Evolutionary conservation across 2,797 vertebrate genomes (phyloP).

Genomic region (Sebastes diploproa): DNA sequence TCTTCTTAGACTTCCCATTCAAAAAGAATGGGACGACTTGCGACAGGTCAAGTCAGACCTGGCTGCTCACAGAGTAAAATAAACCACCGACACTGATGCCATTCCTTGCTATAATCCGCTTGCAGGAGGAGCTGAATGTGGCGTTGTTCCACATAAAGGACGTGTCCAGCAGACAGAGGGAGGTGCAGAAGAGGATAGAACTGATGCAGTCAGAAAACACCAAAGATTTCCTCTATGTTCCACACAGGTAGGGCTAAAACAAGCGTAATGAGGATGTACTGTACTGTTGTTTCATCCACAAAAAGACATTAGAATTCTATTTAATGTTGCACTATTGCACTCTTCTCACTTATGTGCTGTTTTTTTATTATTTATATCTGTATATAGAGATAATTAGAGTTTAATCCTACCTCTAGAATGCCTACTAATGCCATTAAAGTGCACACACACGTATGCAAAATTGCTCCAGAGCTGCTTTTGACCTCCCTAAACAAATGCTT

Average conservation of each 20-base stretch:
- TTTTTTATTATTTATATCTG: neutral
- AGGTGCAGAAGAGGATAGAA: constrained; percentile 89
- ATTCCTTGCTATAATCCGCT: neutral
- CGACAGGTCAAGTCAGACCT: neutral
- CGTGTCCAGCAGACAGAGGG: constrained; percentile 89
- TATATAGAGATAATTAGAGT: too few species aligned
- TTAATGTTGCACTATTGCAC: neutral
- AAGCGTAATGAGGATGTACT: too few species aligned
- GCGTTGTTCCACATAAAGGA: constrained; percentile 91
- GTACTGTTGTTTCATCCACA: neutral
- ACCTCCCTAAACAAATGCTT: neutral
- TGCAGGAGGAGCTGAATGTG: constrained; percentile 91
- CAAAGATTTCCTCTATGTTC: constrained; percentile 39
- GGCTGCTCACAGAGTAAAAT: neutral
- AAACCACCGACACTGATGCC: neutral
- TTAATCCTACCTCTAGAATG: neutral
- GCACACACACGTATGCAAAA: too few species aligned
- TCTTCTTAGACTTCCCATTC: too few species aligned
- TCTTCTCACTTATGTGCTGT: neutral
- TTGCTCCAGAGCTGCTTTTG: neutral
- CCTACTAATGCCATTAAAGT: neutral
- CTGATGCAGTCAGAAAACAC: constrained; percentile 85
- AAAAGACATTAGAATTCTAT: neutral
- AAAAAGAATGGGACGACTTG: too few species aligned
- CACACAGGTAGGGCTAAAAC: constrained; percentile 57